A percentile compares a stretch with the other conserved stretches of the same genome.
These are phyloP conservation scores for Fulmarus glacialis DNA, from an alignment of 2,113 vertebrate genomes.

Conservation along the genomic window DNA sequence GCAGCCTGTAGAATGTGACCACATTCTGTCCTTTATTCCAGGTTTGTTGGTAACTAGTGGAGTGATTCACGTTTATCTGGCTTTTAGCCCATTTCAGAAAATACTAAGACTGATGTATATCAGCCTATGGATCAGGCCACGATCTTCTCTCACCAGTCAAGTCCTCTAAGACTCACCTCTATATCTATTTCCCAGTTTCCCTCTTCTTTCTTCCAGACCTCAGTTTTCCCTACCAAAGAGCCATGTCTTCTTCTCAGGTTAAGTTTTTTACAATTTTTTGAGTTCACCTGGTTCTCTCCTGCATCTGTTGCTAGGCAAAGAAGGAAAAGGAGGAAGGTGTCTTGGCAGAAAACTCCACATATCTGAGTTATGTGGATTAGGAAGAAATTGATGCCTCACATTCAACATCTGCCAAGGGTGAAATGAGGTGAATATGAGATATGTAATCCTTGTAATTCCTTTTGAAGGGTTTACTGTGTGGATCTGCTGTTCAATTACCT, in stretches of 20 bases:
- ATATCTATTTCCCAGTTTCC: not conserved
- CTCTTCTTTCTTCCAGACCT: not conserved
- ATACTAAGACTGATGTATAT: not conserved
- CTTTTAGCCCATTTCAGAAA: not conserved
- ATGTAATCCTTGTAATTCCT: slow-evolving; percentile 63
- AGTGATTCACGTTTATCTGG: not conserved
- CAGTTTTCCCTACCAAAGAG: not conserved
- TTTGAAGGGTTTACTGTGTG: slow-evolving; percentile 48
- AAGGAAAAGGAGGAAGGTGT: not conserved
- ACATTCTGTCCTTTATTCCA: not conserved
- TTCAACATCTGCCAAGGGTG: slow-evolving; percentile 30
- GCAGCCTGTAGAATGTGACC: not conserved
- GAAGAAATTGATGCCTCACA: not conserved
- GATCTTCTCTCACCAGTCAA: not conserved
- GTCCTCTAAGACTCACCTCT: not conserved
- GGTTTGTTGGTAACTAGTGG: not conserved
- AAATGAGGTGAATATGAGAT: slow-evolving; percentile 49
- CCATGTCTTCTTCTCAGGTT: not conserved
- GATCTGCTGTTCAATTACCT: slow-evolving; percentile 63
- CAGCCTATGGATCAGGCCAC: not conserved
- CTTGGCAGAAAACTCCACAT: not conserved
- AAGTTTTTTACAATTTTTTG: not conserved
- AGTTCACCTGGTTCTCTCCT: not conserved
- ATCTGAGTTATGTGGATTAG: not conserved
- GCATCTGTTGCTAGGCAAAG: not conserved